A percentile compares a stretch with the other conserved stretches of the same genome.
These are phyloP conservation scores for Pollenia labialis DNA, from an alignment of 2,888 invertebrate genomes.

Conservation along the genomic window DNA sequence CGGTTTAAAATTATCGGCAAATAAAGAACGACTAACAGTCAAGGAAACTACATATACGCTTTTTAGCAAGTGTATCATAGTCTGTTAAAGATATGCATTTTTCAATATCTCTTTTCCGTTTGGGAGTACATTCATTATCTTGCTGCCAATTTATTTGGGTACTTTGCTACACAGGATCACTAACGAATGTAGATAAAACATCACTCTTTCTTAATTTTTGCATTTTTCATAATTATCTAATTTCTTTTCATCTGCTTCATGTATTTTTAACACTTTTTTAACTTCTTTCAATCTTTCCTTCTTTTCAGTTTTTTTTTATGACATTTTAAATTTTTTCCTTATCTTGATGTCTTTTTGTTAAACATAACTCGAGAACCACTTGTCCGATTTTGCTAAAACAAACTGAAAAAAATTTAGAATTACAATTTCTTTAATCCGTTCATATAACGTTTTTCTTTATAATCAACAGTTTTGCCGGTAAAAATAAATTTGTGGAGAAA, in stretches of 20 bases:
- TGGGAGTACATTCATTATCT: conserved; percentile 86
- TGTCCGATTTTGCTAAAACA: no score
- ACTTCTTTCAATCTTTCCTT: conserved; percentile 26
- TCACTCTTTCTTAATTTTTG: not conserved
- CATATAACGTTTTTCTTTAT: no score
- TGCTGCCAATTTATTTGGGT: conserved; percentile 79
- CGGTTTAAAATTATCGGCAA: conserved; percentile 66
- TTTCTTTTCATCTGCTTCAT: conserved; percentile 3
- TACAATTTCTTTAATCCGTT: no score
- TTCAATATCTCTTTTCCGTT: conserved; percentile 69
- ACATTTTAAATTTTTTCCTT: no score
- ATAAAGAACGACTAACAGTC: conserved; percentile 29
- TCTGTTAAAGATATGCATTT: conserved; percentile 67
- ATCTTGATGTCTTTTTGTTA: no score
- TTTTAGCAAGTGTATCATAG: conserved; percentile 31
- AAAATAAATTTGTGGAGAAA: no score
- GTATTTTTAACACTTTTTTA: not conserved
- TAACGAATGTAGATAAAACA: conserved; percentile 52
- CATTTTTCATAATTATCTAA: not conserved
- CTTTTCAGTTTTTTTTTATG: no score
- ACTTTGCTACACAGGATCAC: conserved; percentile 70
- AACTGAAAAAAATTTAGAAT: no score
- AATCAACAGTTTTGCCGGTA: no score
- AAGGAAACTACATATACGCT: conserved; percentile 7
- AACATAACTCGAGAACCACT: no score